Evolutionary conservation across 2,113 vertebrate species (phyloP).

Genomic region (Urocitellus parryii): DNA sequence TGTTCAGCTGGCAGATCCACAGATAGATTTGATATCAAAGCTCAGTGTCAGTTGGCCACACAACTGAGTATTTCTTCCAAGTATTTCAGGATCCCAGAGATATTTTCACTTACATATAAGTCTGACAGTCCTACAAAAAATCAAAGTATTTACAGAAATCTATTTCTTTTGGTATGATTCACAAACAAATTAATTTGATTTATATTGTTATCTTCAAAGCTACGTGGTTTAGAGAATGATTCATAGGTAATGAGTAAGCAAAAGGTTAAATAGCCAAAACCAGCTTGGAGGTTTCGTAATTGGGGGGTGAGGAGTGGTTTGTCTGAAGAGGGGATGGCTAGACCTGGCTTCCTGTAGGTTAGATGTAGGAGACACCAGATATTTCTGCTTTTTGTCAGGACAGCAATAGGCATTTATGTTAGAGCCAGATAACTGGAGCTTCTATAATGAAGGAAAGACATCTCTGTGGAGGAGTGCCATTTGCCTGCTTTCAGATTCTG

Average conservation of each 20-base stretch:
- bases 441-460: neutral
- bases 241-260: neutral
- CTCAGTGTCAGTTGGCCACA: neutral
- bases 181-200: slow-evolving; percentile 1
- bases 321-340: neutral
- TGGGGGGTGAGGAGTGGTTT: neutral
- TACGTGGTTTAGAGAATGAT: neutral
- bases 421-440: neutral
- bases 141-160: neutral
- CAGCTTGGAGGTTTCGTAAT: neutral
- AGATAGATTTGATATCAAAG: neutral
- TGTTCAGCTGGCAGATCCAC: neutral
- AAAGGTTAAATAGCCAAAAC: neutral
- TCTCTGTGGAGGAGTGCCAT: neutral
- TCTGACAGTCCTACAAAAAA: neutral
- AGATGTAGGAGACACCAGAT: neutral
- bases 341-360: neutral
- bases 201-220: slow-evolving; percentile 3
- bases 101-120: neutral
- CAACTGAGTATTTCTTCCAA: neutral
- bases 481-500: neutral
- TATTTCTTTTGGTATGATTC: slow-evolving; percentile 29
- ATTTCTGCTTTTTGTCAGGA: neutral
- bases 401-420: neutral
- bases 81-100: neutral